Conservation (phyloP, 2,888 invertebrate species). For the Ophioninae sp. region DNA sequence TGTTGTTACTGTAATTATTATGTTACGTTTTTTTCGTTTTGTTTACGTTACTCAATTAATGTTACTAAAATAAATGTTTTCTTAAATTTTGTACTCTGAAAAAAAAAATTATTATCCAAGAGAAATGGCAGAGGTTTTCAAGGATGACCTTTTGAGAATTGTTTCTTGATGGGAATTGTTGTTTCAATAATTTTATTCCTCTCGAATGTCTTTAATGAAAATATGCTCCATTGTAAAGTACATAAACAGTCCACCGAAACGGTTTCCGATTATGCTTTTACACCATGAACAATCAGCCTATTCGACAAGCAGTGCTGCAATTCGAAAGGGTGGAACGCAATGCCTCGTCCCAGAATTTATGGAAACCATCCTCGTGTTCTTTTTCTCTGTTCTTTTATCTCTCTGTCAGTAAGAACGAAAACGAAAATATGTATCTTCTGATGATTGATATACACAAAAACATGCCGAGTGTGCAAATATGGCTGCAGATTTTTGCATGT, state of each 20-base stretch:
- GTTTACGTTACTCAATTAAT: too few relatives aligned
- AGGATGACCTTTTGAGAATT: not conserved
- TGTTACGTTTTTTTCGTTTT: too few relatives aligned
- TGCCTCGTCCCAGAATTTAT: conserved; percentile 13
- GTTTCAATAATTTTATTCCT: too few relatives aligned
- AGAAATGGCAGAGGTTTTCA: not conserved
- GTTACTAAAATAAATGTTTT: too few relatives aligned
- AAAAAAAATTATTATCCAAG: conserved; percentile 4
- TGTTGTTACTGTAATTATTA: too few relatives aligned
- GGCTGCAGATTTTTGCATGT: not conserved
- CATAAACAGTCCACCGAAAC: conserved; percentile 5
- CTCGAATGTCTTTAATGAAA: conserved; percentile 2
- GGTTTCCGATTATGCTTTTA: not conserved
- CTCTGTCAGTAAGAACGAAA: not conserved
- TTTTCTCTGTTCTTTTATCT: conserved; percentile 2
- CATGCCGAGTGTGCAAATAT: too few relatives aligned
- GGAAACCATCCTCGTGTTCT: conserved; percentile 4
- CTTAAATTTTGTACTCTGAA: too few relatives aligned
- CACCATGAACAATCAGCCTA: conserved; percentile 10
- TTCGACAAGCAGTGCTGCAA: conserved; percentile 17
- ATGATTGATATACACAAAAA: conserved; percentile 18
- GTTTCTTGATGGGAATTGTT: not conserved
- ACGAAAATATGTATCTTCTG: not conserved
- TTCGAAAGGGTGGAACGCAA: conserved; percentile 30
- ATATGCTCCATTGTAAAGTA: not conserved